Evolutionary conservation across 1,140 invertebrate species (phyloP).

Genomic region (Drosophila truncata): DNA sequence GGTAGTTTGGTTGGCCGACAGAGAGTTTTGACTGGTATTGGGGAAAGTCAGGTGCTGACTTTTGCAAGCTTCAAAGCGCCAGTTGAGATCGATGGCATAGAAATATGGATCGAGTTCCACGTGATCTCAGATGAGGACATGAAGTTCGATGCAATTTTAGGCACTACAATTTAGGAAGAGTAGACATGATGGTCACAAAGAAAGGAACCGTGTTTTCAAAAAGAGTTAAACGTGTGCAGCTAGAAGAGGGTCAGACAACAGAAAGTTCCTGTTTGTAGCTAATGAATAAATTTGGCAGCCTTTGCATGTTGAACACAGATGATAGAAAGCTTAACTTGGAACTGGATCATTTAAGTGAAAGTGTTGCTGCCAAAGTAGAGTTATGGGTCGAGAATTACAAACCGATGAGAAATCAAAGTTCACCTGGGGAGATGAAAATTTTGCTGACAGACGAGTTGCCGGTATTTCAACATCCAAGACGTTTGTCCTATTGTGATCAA

Average conservation of each 20-base stretch:
- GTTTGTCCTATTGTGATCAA: too few species aligned
- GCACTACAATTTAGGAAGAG: constrained; percentile 13
- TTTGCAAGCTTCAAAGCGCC: too few species aligned
- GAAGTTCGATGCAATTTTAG: constrained; percentile 22
- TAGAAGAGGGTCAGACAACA: neutral
- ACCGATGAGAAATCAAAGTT: too few species aligned
- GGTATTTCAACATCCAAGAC: too few species aligned
- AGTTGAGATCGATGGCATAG: constrained; percentile 7
- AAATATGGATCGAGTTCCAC: constrained; percentile 27
- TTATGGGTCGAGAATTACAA: too few species aligned
- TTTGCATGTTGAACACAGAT: neutral
- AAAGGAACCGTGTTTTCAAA: neutral
- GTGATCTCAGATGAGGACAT: constrained; percentile 25
- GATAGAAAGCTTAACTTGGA: neutral
- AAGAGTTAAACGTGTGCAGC: neutral
- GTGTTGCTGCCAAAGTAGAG: too few species aligned
- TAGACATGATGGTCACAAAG: constrained; percentile 14
- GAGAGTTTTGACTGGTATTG: constrained; percentile 18
- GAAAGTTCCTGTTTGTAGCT: neutral
- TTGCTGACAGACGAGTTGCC: too few species aligned
- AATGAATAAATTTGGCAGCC: neutral
- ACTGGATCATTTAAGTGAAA: too few species aligned
- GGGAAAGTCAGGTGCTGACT: constrained; percentile 20
- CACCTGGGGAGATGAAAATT: too few species aligned
- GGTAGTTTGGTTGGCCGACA: neutral